Evolutionary conservation across 2,888 invertebrate genomes (phyloP).

Genomic region (Cerceris ruficornis): DNA sequence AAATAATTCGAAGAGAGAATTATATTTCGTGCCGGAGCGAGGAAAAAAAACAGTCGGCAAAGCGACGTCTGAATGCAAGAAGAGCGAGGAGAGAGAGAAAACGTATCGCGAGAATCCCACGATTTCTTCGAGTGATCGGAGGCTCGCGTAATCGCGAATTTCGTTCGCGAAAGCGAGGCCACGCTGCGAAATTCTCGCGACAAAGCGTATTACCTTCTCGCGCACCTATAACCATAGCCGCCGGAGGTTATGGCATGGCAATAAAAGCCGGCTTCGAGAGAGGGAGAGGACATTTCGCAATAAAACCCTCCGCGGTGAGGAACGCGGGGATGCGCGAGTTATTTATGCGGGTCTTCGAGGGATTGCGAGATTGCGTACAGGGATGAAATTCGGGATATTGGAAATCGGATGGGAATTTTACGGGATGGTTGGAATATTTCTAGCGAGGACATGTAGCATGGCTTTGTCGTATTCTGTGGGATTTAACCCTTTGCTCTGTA

Average conservation of each 20-base stretch:
- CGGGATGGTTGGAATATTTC: too few relatives aligned
- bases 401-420: too few relatives aligned
- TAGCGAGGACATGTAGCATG: too few relatives aligned
- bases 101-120: too few relatives aligned
- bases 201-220: constrained; percentile 9
- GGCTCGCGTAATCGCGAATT: too few relatives aligned
- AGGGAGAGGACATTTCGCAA: constrained; percentile 47
- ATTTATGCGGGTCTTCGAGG: constrained; percentile 70
- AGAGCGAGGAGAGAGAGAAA: too few relatives aligned
- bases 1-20: constrained; percentile 6
- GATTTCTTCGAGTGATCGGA: too few relatives aligned
- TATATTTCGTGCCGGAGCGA: not conserved
- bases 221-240: constrained; percentile 5
- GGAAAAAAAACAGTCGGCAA: not conserved
- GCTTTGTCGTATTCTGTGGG: too few relatives aligned
- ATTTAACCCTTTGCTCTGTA: too few relatives aligned
- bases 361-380: constrained; percentile 68
- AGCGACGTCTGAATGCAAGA: not conserved
- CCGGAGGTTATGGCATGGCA: constrained; percentile 51
- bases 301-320: constrained; percentile 5
- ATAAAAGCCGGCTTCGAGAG: constrained; percentile 58
- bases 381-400: too few relatives aligned
- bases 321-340: constrained; percentile 50
- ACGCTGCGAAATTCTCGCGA: too few relatives aligned
- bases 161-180: too few relatives aligned